Percentiles rank a stretch among this genome's conserved stretches.
These are phyloP conservation scores for Labeo catla DNA, from an alignment of 2,113 vertebrate species.

Conservation along the genomic window DNA sequence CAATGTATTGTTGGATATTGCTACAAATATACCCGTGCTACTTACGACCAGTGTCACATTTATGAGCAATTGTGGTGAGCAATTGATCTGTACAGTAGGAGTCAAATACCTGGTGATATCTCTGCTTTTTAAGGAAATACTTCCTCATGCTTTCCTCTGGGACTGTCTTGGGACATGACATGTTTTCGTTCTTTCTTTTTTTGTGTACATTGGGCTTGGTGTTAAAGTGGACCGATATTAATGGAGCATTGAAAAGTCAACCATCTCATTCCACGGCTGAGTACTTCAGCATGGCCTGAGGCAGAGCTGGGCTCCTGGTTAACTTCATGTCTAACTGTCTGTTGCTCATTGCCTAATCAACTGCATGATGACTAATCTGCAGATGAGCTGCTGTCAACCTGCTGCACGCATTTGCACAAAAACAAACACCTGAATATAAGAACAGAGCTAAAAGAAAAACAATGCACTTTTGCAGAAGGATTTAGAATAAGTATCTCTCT, in stretches of 20 bases:
- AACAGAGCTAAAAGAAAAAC: not conserved
- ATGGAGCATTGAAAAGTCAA: constrained; percentile 75
- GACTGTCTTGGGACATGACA: constrained; percentile 3
- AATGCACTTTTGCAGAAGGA: not conserved
- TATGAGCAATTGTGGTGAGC: not conserved
- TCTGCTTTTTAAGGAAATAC: not conserved
- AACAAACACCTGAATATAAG: not conserved
- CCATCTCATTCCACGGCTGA: constrained; percentile 75
- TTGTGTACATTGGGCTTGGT: constrained; percentile 58
- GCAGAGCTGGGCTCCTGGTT: constrained; percentile 69
- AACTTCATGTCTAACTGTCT: constrained; percentile 60
- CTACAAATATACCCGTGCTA: no score
- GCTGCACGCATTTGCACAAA: constrained; percentile 54
- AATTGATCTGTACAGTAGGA: not conserved
- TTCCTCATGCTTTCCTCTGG: constrained; percentile 25
- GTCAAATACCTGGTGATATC: not conserved
- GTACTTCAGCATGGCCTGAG: constrained; percentile 68
- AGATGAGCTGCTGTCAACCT: constrained; percentile 71
- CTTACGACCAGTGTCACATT: no score
- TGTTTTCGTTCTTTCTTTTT: constrained; percentile 43
- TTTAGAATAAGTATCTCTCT: not conserved
- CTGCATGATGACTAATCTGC: constrained; percentile 71
- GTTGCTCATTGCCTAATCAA: constrained; percentile 58
- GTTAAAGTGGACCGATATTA: constrained; percentile 68
- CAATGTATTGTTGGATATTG: no score